Evolutionary conservation across 2,113 vertebrate species (phyloP).

Genomic region (Crypturellus undulatus): DNA sequence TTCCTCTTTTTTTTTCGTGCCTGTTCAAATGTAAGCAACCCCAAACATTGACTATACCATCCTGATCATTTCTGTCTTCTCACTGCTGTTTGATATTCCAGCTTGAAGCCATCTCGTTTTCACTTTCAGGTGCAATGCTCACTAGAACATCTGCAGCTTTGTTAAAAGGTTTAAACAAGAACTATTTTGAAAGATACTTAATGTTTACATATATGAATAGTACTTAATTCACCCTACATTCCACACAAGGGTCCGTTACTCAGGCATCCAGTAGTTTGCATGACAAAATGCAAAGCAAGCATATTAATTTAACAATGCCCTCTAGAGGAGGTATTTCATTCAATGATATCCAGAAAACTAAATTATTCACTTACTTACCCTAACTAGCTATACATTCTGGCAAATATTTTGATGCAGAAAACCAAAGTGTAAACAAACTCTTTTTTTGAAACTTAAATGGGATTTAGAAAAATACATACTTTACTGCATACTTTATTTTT

Average conservation of each 20-base stretch:
- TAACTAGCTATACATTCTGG: not conserved
- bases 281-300: conserved; percentile 31
- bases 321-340: conserved; percentile 67
- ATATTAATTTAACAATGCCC: conserved; percentile 74
- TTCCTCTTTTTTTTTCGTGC: not conserved
- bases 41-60: not conserved
- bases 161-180: not conserved
- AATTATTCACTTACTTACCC: not conserved
- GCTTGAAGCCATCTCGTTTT: not conserved
- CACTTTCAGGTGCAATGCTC: not conserved
- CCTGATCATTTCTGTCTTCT: not conserved
- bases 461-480: not conserved
- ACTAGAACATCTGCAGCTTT: not conserved
- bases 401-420: not conserved
- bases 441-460: not conserved
- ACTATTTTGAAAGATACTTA: not conserved
- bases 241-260: not conserved
- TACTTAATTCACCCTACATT: not conserved
- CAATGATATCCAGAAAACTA: not conserved
- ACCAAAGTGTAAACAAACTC: not conserved
- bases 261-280: not conserved
- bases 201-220: not conserved
- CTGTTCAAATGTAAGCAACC: not conserved
- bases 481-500: rapidly evolving
- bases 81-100: not conserved